Conservation (phyloP, 1,140 invertebrate genomes). For the Phymastichus coffea region DNA sequence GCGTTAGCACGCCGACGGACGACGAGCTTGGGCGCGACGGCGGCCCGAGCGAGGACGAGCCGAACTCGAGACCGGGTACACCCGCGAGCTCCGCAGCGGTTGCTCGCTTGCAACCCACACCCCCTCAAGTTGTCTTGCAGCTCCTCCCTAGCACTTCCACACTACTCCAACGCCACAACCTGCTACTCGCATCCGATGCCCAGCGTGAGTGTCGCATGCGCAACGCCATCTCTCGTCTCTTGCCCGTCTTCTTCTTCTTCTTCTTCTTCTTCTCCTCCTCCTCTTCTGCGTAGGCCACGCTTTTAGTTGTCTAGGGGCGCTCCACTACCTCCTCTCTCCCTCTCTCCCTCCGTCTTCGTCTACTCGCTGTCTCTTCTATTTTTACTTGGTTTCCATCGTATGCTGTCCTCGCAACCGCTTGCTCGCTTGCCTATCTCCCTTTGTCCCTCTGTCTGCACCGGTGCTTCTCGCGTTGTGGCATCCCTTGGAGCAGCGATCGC, state of each 20-base stretch:
- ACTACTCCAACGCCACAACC: conserved; percentile 65
- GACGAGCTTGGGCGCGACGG: neutral
- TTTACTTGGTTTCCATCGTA: neutral
- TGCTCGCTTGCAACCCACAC: conserved; percentile 45
- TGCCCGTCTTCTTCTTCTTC: conserved; percentile 12
- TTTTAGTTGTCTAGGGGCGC: neutral
- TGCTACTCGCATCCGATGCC: conserved; percentile 68
- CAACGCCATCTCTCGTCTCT: conserved; percentile 44
- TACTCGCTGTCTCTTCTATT: neutral
- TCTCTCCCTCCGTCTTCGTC: neutral
- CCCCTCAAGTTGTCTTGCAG: conserved; percentile 74
- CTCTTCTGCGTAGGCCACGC: neutral
- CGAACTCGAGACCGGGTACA: neutral
- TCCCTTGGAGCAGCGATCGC: neutral
- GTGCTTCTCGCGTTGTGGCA: neutral
- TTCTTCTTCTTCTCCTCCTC: too few species aligned
- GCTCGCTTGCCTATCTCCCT: neutral
- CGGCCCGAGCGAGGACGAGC: neutral
- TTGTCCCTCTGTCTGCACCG: neutral
- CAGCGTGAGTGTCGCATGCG: conserved; percentile 71
- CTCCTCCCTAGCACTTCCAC: conserved; percentile 66
- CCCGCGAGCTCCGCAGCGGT: conserved; percentile 9
- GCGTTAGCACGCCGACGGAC: neutral
- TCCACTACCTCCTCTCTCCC: neutral
- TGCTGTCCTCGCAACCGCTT: neutral